These are phyloP conservation scores for Ochropleura leucogaster DNA, from an alignment of 2,888 invertebrate genomes.

Conservation along the genomic window DNA sequence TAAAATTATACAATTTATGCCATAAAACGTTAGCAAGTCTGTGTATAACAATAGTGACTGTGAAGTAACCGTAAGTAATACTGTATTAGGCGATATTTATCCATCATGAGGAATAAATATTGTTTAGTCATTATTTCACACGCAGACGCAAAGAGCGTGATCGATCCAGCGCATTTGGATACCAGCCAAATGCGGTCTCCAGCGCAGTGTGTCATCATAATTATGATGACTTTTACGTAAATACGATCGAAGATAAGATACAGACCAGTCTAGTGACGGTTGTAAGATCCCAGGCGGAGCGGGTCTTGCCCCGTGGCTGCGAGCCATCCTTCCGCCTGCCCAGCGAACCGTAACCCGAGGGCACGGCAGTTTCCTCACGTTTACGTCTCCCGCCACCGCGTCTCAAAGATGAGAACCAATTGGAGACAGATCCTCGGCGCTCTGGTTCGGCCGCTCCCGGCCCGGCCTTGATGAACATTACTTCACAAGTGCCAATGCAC, in stretches of 20 bases:
- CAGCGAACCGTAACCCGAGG: slow-evolving; percentile 88
- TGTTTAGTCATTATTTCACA: slow-evolving; percentile 80
- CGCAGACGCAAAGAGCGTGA: slow-evolving; percentile 81
- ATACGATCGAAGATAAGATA: slow-evolving; percentile 74
- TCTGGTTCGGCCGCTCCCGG: slow-evolving; percentile 89
- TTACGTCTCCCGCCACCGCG: slow-evolving; percentile 89
- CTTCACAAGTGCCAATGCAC: slow-evolving; percentile 82
- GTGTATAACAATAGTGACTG: not conserved
- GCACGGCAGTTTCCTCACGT: slow-evolving; percentile 83
- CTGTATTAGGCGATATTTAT: slow-evolving; percentile 38
- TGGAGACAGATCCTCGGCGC: slow-evolving; percentile 93
- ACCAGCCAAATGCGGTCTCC: slow-evolving; percentile 84
- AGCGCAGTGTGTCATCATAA: slow-evolving; percentile 72
- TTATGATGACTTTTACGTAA: slow-evolving; percentile 54
- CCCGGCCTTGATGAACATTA: slow-evolving; percentile 90
- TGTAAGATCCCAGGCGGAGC: slow-evolving; percentile 92
- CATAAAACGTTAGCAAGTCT: slow-evolving; percentile 15
- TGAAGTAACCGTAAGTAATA: not conserved
- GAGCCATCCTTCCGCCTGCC: slow-evolving; percentile 87
- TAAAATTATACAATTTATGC: slow-evolving; percentile 25
- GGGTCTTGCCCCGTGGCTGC: slow-evolving; percentile 86
- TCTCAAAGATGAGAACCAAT: slow-evolving; percentile 95
- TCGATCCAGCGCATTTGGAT: slow-evolving; percentile 88
- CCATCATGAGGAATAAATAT: slow-evolving; percentile 61
- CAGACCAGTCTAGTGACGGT: slow-evolving; percentile 90